These are phyloP conservation scores for Thecophora atra DNA, from an alignment of 2,888 invertebrate genomes.

Conservation along the genomic window DNA sequence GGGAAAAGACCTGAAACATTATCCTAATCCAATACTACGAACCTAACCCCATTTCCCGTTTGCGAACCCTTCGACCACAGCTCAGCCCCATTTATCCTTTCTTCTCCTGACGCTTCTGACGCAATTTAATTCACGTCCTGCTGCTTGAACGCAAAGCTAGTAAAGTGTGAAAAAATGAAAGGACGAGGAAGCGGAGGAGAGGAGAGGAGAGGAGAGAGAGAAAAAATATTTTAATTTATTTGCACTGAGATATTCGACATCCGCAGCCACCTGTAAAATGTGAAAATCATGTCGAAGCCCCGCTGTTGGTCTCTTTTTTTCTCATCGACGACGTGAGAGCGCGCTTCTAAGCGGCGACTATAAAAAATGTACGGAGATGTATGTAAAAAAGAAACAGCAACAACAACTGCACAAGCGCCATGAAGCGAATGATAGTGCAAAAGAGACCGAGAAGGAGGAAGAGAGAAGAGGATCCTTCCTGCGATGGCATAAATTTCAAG, in stretches of 20 bases:
- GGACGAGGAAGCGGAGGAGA: background rate
- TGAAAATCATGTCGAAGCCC: constrained; percentile 18
- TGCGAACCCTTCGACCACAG: background rate
- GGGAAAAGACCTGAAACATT: no score
- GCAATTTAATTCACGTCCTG: constrained; percentile 13
- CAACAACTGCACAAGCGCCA: background rate
- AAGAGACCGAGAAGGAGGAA: background rate
- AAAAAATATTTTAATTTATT: constrained; percentile 34
- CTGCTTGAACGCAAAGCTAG: constrained; percentile 6
- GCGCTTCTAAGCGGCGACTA: background rate
- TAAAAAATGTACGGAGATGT: constrained; percentile 1
- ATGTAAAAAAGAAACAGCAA: background rate
- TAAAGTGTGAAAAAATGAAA: constrained; percentile 10
- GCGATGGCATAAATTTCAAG: constrained; percentile 30
- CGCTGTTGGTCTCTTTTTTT: background rate
- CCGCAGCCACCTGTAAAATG: constrained; percentile 34
- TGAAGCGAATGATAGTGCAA: background rate
- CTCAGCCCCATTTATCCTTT: background rate
- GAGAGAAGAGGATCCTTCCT: constrained; percentile 20
- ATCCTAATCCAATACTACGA: no score
- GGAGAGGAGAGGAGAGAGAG: no score
- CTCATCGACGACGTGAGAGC: background rate
- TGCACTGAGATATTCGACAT: constrained; percentile 25
- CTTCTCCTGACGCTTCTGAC: background rate
- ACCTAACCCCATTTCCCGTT: background rate